Evolutionary conservation across 2,888 invertebrate species (phyloP).

Genomic region (Tenthredo scrophulariae): DNA sequence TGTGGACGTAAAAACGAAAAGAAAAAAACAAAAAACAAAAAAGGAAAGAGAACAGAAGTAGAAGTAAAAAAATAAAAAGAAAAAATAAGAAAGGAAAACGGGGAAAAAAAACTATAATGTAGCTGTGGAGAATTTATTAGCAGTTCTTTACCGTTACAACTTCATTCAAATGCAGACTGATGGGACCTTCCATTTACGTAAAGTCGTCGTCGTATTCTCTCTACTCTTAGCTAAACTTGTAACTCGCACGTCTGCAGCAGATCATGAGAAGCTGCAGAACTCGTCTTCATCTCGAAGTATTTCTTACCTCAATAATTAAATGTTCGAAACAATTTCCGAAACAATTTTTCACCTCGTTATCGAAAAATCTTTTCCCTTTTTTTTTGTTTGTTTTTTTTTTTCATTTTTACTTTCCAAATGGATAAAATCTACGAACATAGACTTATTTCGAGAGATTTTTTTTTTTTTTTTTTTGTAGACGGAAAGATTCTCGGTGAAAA

Average conservation of each 20-base stretch:
- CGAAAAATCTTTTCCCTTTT: background rate
- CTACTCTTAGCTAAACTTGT: slow-evolving; percentile 1
- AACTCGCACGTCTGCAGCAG: slow-evolving; percentile 2
- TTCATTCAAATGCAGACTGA: slow-evolving; percentile 51
- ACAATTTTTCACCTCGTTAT: background rate
- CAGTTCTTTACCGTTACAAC: slow-evolving; percentile 43
- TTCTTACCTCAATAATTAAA: background rate
- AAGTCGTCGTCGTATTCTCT: slow-evolving; percentile 4
- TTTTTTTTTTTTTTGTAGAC: background rate
- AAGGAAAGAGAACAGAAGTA: background rate
- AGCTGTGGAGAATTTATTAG: slow-evolving; percentile 39
- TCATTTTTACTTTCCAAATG: background rate
- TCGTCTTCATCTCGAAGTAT: background rate
- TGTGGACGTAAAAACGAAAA: background rate
- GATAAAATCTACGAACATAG: background rate
- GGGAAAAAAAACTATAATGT: slow-evolving; percentile 3
- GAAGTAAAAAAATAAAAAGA: background rate
- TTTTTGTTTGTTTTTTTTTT: background rate
- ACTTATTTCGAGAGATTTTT: background rate
- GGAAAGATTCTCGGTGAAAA: background rate
- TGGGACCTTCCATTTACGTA: slow-evolving; percentile 26
- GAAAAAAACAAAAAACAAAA: background rate
- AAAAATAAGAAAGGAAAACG: background rate
- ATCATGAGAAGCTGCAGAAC: background rate
- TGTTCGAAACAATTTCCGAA: background rate